Base-by-base conservation (phyloP, 2,888 invertebrate species). In the Deilephila porcellus region DNA sequence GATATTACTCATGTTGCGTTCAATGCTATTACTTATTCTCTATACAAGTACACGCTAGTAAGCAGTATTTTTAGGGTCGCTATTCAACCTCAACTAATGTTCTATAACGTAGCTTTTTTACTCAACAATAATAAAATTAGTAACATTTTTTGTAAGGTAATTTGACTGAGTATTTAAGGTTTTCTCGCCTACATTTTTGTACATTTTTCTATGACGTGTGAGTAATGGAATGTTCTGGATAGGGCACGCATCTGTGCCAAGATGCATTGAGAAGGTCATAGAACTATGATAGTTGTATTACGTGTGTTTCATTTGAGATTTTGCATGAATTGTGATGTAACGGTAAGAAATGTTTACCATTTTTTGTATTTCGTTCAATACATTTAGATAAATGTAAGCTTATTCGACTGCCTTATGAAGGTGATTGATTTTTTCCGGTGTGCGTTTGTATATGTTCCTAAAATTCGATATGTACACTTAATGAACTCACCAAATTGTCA, bases 51-150 rank as follows among this genome's bases (percentile, higher is more conserved):
- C 88, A 88, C 82, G 86, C 85, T 86, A 85, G 81, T 86, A 87
- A 90, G 52, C 67, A 67, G 90, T 92, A 92, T 92, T 92, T 90
- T 87, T 85, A 88, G 86, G 85, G 79, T 85, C 83, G 90, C 88
- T 90, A 88, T 83, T 88, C 84, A 84, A 86, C 79, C 82, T 83
- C 83, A 85, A 86, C 85, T 86, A 83, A 81, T 87, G 59, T 80
- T 82, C 79, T 83, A 84, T 85, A 85, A 84, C 80, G 91, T 94
- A 94, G 93, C 93, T 93, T 94, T 94, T 94, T 88, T 93, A 93
- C 92, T 91, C 90, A 86, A 81, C 87, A 86, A 82, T 64, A 72
- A 67, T 67, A 25, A 29, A 62, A 79, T 85, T 85, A 87, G 86
- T 88, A 56, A 85, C 86, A 75, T 73, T 84, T 25, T 87, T 87